These are phyloP conservation scores for Brachionus koreanus DNA, from an alignment of 1,140 invertebrate genomes.

Conservation along the genomic window DNA sequence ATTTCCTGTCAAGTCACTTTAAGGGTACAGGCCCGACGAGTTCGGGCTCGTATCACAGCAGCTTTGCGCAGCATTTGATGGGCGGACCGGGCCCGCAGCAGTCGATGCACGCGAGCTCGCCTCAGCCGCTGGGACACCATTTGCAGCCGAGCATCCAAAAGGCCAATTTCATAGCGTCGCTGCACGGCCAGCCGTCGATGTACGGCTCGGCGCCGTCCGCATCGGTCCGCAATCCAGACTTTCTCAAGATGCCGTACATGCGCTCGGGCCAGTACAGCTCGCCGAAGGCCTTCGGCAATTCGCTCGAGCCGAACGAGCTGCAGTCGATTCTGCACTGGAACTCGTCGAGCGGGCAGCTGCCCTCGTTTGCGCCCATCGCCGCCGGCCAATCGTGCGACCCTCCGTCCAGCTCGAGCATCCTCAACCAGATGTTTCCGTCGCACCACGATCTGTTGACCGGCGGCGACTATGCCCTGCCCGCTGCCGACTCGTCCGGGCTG, in stretches of 20 bases:
- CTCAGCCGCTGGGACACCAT: not conserved
- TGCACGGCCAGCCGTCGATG: not conserved
- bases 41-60: not conserved
- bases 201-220: not conserved
- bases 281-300: not conserved
- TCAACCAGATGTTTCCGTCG: conserved; percentile 37
- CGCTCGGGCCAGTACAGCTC: not conserved
- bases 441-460: not conserved
- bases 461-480: not conserved
- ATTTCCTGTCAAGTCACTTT: not conserved
- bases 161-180: not conserved
- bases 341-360: not conserved
- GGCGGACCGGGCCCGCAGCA: not conserved
- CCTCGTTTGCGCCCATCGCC: not conserved
- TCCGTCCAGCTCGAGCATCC: conserved; percentile 18
- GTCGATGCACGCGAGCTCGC: not conserved
- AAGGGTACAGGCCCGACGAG: not conserved
- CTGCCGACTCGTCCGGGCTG: not conserved
- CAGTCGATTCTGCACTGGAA: conserved; percentile 26
- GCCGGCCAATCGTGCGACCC: not conserved
- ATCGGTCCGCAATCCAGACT: not conserved
- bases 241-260: not conserved
- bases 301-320: not conserved
- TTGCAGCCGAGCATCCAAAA: not conserved
- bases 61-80: not conserved